A percentile compares a stretch with the other conserved stretches of the same genome.
These are phyloP conservation scores for Anoura caudifer DNA, from an alignment of 2,113 vertebrate species.

Conservation along the genomic window DNA sequence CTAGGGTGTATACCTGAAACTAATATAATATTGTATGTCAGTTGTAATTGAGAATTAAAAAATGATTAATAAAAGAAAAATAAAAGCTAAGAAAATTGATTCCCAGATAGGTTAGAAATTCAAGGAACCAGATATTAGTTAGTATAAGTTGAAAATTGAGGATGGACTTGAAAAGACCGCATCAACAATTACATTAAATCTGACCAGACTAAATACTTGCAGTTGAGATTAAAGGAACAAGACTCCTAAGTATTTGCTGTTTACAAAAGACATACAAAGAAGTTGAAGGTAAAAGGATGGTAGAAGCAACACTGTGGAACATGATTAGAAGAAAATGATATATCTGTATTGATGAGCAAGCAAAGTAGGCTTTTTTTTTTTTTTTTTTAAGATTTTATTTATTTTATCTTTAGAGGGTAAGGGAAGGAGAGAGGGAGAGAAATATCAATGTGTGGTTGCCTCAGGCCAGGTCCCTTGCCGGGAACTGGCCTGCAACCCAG, in stretches of 20 bases:
- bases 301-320: background rate
- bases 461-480: too few relatives aligned
- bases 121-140: background rate
- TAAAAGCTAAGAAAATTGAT: background rate
- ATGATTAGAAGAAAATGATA: background rate
- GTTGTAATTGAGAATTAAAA: too few relatives aligned
- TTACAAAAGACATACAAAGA: background rate
- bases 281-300: background rate
- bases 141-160: background rate
- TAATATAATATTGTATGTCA: too few relatives aligned
- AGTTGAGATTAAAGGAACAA: background rate
- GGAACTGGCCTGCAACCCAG: too few relatives aligned
- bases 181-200: background rate
- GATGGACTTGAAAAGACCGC: background rate
- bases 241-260: background rate
- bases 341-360: background rate
- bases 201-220: background rate
- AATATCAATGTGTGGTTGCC: too few relatives aligned
- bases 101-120: background rate
- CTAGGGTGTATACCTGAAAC: too few relatives aligned
- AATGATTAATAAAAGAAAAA: background rate
- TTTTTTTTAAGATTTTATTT: too few relatives aligned
- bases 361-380: too few relatives aligned
- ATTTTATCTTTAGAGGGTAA: too few relatives aligned
- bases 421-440: too few relatives aligned